These are phyloP conservation scores for Xenus cinereus DNA, from an alignment of 2,113 vertebrate species.

Conservation along the genomic window DNA sequence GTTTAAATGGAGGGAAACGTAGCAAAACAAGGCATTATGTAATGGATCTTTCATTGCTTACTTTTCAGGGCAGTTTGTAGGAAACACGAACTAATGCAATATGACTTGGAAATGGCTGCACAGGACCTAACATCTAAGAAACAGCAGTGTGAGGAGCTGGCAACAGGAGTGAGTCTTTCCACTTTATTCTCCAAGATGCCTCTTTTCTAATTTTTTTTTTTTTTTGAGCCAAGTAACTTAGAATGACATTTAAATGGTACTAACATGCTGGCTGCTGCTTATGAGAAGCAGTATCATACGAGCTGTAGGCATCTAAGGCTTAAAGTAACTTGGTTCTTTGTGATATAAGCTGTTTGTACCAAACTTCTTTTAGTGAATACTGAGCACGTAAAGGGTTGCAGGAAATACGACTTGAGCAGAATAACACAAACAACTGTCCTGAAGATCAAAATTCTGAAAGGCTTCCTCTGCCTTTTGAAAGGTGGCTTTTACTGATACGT, in stretches of 20 bases:
- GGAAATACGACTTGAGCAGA: background rate
- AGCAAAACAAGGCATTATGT: background rate
- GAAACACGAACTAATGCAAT: conserved; percentile 93
- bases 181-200: conserved; percentile 34
- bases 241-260: conserved; percentile 35
- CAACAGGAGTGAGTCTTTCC: conserved; percentile 84
- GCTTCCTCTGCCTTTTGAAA: background rate
- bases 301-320: background rate
- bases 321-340: background rate
- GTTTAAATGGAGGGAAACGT: background rate
- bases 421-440: background rate
- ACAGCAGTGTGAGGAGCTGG: conserved; percentile 91
- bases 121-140: conserved; percentile 91
- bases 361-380: background rate
- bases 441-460: background rate
- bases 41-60: background rate
- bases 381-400: background rate
- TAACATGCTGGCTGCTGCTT: background rate
- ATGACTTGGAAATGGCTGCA: conserved; percentile 87
- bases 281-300: background rate
- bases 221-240: conserved; percentile 30
- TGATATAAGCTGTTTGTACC: conserved; percentile 1
- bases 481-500: background rate
- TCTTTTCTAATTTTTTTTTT: background rate
- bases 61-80: conserved; percentile 88